Evolutionary conservation across 2,113 vertebrate species (phyloP).

Genomic region (Pteruthius melanotis): DNA sequence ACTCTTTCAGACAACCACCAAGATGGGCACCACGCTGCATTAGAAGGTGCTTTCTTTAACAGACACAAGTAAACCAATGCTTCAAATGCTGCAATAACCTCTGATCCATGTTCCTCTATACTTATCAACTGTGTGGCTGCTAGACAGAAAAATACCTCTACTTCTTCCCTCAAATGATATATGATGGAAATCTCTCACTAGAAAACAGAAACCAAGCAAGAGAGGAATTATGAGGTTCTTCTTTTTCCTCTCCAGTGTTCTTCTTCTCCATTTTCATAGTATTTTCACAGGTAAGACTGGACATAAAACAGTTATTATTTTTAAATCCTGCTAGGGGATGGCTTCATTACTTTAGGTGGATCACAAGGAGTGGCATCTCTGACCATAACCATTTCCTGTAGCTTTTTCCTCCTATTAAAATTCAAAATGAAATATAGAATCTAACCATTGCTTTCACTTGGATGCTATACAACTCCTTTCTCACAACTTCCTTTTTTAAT

Average conservation of each 20-base stretch:
- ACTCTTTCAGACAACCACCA: background rate
- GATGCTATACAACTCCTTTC: background rate
- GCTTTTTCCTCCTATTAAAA: background rate
- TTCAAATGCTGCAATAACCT: background rate
- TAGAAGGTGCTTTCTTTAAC: background rate
- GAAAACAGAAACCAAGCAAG: background rate
- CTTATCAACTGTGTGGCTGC: background rate
- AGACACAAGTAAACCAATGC: background rate
- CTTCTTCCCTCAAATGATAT: background rate
- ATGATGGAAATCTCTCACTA: background rate
- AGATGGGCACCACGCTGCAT: rapidly evolving
- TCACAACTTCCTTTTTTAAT: no score
- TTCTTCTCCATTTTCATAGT: background rate
- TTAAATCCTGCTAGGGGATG: background rate
- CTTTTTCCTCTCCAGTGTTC: background rate
- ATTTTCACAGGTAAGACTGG: background rate
- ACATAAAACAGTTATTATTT: background rate
- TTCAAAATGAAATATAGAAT: background rate
- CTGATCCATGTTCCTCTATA: background rate
- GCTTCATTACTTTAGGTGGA: background rate
- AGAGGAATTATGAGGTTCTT: background rate
- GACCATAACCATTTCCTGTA: background rate
- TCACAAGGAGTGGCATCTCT: background rate
- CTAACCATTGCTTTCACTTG: background rate
- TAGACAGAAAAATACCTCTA: background rate